These are phyloP conservation scores for Neolamprologus hecqui DNA, from an alignment of 2,113 vertebrate genomes.

Conservation along the genomic window DNA sequence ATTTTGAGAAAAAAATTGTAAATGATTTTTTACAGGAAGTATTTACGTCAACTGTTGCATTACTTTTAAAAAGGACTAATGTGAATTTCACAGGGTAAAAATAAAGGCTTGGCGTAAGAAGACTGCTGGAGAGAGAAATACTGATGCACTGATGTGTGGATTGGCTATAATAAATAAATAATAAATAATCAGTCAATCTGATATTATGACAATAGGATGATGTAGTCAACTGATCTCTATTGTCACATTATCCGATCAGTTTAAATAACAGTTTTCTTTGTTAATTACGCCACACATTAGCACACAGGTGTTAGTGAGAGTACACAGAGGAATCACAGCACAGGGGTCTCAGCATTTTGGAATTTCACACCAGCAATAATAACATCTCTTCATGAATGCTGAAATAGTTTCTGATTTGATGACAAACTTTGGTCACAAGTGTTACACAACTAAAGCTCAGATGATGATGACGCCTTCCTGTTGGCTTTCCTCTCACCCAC, in stretches of 20 bases:
- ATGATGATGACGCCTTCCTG: neutral
- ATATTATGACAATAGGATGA: neutral
- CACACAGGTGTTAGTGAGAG: neutral
- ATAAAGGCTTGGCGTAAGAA: neutral
- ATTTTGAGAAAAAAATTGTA: neutral
- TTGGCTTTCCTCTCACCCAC: neutral
- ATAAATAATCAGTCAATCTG: neutral
- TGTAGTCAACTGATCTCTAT: neutral
- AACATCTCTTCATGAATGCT: neutral
- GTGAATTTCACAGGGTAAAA: neutral
- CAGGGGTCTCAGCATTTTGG: neutral
- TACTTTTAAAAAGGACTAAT: neutral
- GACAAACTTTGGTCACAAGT: neutral
- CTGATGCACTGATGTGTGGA: neutral
- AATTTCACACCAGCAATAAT: neutral
- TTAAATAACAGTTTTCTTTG: neutral
- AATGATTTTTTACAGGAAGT: neutral
- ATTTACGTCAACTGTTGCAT: neutral
- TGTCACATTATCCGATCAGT: neutral
- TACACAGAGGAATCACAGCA: neutral
- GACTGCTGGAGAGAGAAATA: neutral
- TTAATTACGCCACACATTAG: neutral
- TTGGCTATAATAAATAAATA: neutral
- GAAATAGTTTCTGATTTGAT: neutral
- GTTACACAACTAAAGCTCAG: neutral